These are phyloP conservation scores for Dryobates pubescens DNA, from an alignment of 2,797 vertebrate genomes.

Conservation along the genomic window DNA sequence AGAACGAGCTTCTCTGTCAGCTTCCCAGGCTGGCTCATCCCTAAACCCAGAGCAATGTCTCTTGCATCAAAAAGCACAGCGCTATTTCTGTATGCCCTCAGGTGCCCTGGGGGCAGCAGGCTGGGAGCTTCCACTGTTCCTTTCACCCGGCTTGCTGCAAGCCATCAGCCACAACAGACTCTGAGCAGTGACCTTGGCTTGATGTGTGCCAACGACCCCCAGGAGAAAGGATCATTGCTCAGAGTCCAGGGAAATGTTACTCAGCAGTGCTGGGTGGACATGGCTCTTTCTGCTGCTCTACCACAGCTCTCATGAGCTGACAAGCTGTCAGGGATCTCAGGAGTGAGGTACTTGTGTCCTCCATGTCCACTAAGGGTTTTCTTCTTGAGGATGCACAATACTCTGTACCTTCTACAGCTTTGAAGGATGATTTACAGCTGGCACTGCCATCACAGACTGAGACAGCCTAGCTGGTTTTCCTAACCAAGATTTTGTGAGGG, in stretches of 20 bases:
- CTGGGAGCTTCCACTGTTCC: background rate
- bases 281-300: background rate
- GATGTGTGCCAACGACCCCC: background rate
- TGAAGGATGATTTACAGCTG: background rate
- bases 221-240: background rate
- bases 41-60: fast-evolving
- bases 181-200: background rate
- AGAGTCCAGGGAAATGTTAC: fast-evolving
- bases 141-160: background rate
- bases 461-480: background rate
- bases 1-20: background rate
- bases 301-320: fast-evolving
- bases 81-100: background rate
- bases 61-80: fast-evolving
- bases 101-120: fast-evolving
- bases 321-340: background rate
- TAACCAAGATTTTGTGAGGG: background rate
- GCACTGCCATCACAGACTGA: background rate
- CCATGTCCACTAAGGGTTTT: fast-evolving
- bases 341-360: fast-evolving
- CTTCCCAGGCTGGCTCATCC: background rate
- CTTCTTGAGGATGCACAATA: background rate
- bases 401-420: fast-evolving
- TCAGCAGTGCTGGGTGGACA: fast-evolving
- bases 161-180: fast-evolving